Evolutionary conservation across 2,888 invertebrate genomes (phyloP).

Genomic region (Branchipolynoe longqiensis): DNA sequence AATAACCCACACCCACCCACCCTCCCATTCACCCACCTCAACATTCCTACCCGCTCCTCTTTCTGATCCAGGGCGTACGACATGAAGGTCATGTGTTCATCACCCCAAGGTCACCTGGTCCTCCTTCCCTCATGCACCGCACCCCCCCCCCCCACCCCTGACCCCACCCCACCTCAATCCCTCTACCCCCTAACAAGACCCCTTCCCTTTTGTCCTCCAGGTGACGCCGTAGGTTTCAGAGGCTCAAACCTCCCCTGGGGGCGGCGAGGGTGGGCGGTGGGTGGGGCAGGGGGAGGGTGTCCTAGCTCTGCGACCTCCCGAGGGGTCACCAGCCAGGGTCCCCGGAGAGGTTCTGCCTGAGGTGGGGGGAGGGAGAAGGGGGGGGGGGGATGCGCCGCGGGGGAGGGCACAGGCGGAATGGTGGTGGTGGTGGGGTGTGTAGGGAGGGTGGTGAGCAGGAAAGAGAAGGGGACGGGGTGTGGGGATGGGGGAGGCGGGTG

Average conservation of each 20-base stretch:
- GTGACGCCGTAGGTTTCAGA: constrained; percentile 27
- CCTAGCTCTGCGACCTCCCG: neutral
- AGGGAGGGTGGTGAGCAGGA: too few relatives aligned
- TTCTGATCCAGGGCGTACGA: too few relatives aligned
- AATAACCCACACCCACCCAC: too few relatives aligned
- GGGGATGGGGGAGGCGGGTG: too few relatives aligned
- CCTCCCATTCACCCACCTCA: neutral
- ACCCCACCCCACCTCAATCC: neutral
- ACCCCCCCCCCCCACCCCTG: neutral
- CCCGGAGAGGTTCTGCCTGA: neutral
- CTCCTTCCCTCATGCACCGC: neutral
- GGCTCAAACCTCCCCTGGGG: constrained; percentile 20
- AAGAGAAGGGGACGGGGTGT: too few relatives aligned
- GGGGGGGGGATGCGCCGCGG: too few relatives aligned
- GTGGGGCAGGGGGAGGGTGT: constrained; percentile 23
- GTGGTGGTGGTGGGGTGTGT: too few relatives aligned
- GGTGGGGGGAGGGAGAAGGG: too few relatives aligned
- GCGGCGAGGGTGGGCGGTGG: neutral
- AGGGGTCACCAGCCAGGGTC: neutral
- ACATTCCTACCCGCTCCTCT: neutral
- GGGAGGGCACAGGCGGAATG: too few relatives aligned
- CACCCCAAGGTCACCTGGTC: too few relatives aligned
- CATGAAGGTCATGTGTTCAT: too few relatives aligned
- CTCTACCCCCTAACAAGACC: neutral
- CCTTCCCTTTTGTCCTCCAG: constrained; percentile 32